Evolutionary conservation across 2,113 vertebrate species (phyloP), one percentile per base, ranked within the genome.

Genomic region (Alethe castanea): DNA sequence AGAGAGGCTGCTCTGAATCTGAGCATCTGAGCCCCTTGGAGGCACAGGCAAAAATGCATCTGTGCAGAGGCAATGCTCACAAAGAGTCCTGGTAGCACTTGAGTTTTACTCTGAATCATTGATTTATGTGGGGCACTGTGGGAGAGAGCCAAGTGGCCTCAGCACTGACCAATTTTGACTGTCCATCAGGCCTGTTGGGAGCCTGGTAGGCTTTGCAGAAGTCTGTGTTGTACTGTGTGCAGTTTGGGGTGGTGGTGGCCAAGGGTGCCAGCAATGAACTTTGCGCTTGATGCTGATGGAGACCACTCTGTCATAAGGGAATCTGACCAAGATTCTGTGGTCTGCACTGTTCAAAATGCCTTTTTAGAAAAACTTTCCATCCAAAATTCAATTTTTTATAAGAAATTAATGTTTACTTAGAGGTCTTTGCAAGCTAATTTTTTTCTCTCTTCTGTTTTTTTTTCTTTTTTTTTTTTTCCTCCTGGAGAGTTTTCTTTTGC

Each of bases 171-270:
- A 59, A 2, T 15, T 78, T 11, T 77, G 64, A 6, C 25, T 42
- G 47, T 66, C 28, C 22, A 2, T 85, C 22, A 23, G 45, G 45
- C 16, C 17, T 52, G 16, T 2, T 26, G 57, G 44, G 36, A 44
- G 14, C 23, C 35, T 1, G 2, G 19, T 33, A 33, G 24, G 29
- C 57, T 71, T 29, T 71, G 56, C 18, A 19, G 44, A 83, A 19
- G 3, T 59, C 52, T 36, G 13, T 0, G 0, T 52, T 69, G 14
- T 74, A 0, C 11, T 48, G 4, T 3, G 3, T 45, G 56, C 22
- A 23, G 26, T 48, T 45, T 18, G 33, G 29, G 48, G 4, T n/a
- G 66, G 36, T 40, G 70, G 28, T 78, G 69, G 26, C 59, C 0
- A 0, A 54, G 38, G 47, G 16, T 44, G 42, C 20, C 45, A 52